These are phyloP conservation scores for Ethmia dodecea DNA, from an alignment of 2,888 invertebrate genomes.

Conservation along the genomic window DNA sequence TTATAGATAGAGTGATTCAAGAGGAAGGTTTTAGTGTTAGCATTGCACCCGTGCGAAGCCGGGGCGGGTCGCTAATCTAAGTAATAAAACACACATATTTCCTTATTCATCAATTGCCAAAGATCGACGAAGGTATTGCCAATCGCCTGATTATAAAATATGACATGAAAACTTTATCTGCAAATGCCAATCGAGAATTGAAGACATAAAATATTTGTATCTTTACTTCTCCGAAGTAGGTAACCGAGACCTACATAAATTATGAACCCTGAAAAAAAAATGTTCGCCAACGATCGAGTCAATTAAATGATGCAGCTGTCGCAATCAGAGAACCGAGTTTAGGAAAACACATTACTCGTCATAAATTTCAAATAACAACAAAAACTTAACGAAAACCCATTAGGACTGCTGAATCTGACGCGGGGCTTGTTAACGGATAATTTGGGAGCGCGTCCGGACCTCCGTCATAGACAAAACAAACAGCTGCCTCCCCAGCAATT, in stretches of 20 bases:
- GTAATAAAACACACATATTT: too few relatives aligned
- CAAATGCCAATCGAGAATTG: too few relatives aligned
- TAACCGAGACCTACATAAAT: slow-evolving; percentile 5
- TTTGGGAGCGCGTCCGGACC: slow-evolving; percentile 65
- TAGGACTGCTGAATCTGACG: slow-evolving; percentile 78
- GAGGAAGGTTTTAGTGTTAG: too few relatives aligned
- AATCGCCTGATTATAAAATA: too few relatives aligned
- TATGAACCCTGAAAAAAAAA: slow-evolving; percentile 10
- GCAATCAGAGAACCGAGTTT: slow-evolving; percentile 53
- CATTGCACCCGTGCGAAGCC: too few relatives aligned
- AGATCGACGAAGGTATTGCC: too few relatives aligned
- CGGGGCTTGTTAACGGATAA: slow-evolving; percentile 76
- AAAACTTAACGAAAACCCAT: slow-evolving; percentile 76
- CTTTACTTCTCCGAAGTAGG: neutral
- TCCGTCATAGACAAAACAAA: slow-evolving; percentile 77
- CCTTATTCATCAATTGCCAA: too few relatives aligned
- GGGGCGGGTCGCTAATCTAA: too few relatives aligned
- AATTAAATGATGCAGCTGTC: slow-evolving; percentile 66
- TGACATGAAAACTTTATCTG: too few relatives aligned
- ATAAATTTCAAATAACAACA: slow-evolving; percentile 71
- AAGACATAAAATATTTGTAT: too few relatives aligned
- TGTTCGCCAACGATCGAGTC: slow-evolving; percentile 30
- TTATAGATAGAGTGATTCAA: too few relatives aligned
- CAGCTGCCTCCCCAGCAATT: slow-evolving; percentile 72
- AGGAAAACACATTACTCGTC: slow-evolving; percentile 61